Conservation (phyloP, 2,888 invertebrate genomes). For the Macrosiphum euphorbiae region DNA sequence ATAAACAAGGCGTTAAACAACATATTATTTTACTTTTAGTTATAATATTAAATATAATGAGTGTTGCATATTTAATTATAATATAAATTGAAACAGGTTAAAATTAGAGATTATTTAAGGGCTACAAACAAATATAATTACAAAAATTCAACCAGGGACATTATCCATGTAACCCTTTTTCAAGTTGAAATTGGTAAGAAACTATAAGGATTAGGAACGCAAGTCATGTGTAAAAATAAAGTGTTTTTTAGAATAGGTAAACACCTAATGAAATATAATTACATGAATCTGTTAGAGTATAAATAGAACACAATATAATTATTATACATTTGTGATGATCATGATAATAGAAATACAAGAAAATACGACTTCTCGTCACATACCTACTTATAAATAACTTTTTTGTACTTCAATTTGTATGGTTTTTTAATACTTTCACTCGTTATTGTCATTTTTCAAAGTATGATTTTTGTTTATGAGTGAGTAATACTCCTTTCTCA, state of each 20-base stretch:
- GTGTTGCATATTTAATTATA: neutral
- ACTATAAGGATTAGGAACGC: neutral
- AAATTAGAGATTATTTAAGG: neutral
- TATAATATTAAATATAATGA: neutral
- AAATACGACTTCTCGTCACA: neutral
- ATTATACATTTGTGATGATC: neutral
- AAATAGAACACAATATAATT: neutral
- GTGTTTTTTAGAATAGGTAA: neutral
- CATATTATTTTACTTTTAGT: neutral
- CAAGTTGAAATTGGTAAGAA: neutral
- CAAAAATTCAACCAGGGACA: neutral
- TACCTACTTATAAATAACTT: neutral
- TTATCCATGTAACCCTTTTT: neutral
- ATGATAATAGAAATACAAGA: neutral
- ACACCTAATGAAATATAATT: neutral
- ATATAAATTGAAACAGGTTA: neutral
- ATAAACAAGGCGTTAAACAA: neutral
- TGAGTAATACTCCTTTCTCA: neutral
- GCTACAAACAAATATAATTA: neutral
- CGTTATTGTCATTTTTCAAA: slow-evolving; percentile 20
- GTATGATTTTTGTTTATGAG: neutral
- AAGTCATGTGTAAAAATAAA: neutral
- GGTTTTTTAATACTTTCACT: slow-evolving; percentile 23
- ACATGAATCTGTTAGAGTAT: neutral
- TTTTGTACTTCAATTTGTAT: neutral